A percentile compares a stretch with the other conserved stretches of the same genome.
phyloP scores from a whole-genome alignment of 2,113 vertebrate species.

The Brachypodius melanocephalos region DNA sequence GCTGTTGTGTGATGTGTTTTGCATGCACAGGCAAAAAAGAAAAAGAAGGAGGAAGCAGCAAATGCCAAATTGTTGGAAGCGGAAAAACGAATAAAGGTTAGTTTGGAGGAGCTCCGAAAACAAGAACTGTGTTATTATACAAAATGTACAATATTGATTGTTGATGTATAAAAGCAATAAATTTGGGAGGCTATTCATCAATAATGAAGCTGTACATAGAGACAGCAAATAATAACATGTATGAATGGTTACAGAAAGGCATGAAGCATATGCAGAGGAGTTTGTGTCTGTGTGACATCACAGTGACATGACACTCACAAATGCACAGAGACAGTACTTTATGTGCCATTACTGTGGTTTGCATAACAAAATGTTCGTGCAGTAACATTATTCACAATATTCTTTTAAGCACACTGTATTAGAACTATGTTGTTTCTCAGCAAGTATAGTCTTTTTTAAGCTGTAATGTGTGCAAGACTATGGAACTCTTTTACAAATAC shows the following conservation, averaged over 20 bases:
- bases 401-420: background rate
- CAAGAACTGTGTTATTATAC: constrained; percentile 16
- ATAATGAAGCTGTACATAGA: background rate
- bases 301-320: no score
- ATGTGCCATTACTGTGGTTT: background rate
- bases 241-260: background rate
- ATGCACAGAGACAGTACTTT: background rate
- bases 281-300: background rate
- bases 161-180: background rate
- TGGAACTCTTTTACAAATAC: background rate
- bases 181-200: background rate
- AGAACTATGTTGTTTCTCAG: background rate
- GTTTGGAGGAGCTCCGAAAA: constrained; percentile 68
- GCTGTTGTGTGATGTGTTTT: constrained; percentile 82
- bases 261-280: background rate
- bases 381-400: background rate
- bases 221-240: background rate
- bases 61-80: constrained; percentile 96
- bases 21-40: constrained; percentile 91
- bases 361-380: background rate
- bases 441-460: background rate
- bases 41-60: constrained; percentile 93
- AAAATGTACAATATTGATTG: background rate
- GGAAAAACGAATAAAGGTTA: constrained; percentile 94
- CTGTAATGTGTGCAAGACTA: background rate